A percentile compares a stretch with the other conserved stretches of the same genome.
These are phyloP conservation scores for Synanceia verrucosa DNA, from an alignment of 2,797 vertebrate genomes.

Conservation along the genomic window DNA sequence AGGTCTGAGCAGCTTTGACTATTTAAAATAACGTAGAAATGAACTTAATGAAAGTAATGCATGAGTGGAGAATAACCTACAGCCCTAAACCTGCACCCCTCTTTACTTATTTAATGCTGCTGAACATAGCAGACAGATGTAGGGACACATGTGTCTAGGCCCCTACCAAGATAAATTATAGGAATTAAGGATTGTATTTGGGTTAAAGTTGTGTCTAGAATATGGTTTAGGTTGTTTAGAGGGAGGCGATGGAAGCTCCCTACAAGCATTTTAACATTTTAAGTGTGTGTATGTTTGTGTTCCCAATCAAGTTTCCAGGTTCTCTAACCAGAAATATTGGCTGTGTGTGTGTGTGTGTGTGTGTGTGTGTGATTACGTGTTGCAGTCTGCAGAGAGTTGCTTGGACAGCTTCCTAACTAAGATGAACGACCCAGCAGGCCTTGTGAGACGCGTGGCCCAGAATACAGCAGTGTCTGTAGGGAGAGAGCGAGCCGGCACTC, in stretches of 20 bases:
- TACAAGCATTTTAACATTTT: slow-evolving; percentile 11
- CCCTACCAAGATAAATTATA: not conserved
- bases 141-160: not conserved
- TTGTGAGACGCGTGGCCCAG: slow-evolving; percentile 59
- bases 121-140: not conserved
- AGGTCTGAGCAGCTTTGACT: too few species aligned
- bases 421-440: slow-evolving; percentile 71
- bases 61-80: not conserved
- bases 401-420: slow-evolving; percentile 75
- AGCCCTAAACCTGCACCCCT: not conserved
- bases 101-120: not conserved
- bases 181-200: not conserved
- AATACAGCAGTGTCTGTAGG: slow-evolving; percentile 56
- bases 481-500: slow-evolving; percentile 21
- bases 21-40: too few species aligned
- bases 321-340: not conserved
- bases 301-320: slow-evolving; percentile 15
- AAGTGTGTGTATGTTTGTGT: slow-evolving; percentile 15
- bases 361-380: slow-evolving; percentile 46
- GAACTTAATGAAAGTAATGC: too few species aligned
- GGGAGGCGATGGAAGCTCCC: not conserved
- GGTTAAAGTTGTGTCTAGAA: not conserved
- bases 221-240: not conserved
- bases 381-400: slow-evolving; percentile 33
- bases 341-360: not conserved